Evolutionary conservation across 2,888 invertebrate species (phyloP), one percentile per base, ranked within the genome.

Genomic region (Trachelus troglodyta): DNA sequence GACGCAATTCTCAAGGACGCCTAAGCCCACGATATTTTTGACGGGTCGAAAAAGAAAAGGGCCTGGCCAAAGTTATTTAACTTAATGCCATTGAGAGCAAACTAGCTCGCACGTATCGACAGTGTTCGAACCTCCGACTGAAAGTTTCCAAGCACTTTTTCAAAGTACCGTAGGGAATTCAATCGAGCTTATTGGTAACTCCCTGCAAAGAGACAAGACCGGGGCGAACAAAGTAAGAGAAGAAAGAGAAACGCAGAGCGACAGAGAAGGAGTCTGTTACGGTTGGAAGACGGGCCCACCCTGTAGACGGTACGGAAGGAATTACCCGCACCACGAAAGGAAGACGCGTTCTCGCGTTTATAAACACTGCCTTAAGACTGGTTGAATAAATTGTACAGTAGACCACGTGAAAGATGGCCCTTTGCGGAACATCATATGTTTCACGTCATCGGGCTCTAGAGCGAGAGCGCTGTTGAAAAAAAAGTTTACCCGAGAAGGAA

Each of bases 211-310:
- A 15, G 12, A 71, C 71, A 23, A 31, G 71, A 40, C 35, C 73
- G 69, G 34, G 35, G 77, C 40, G 69, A 77, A 80, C 79, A 73
- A 80, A 73, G 75, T 56, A 76, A 74, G 69, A 78, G 71, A n/a
- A 69, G 75, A 69, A 69, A 31, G 71, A 34, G 69, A 23, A 23
- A 56, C 56, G 23, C 23, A 56, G 56, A 56, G 6, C 56, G 56
- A 56, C 56, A 9, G 56, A 6, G 56, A 23, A 15, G 56, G 0
- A 35, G 35, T 35, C 12, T 4, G 35, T 12, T 12, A 35, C 35
- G 12, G 12, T 12, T 35, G 35, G 0, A 35, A 35, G 35, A 35
- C 35, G 12, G 12, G 35, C 35, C 35, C 35, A 35, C 35, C 35
- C 12, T 35, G 35, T 35, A 56, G 23, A 56, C 9, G 56, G 56